Evolutionary conservation across 1,140 invertebrate genomes (phyloP).

Genomic region (Lamellibrachia luymesi): DNA sequence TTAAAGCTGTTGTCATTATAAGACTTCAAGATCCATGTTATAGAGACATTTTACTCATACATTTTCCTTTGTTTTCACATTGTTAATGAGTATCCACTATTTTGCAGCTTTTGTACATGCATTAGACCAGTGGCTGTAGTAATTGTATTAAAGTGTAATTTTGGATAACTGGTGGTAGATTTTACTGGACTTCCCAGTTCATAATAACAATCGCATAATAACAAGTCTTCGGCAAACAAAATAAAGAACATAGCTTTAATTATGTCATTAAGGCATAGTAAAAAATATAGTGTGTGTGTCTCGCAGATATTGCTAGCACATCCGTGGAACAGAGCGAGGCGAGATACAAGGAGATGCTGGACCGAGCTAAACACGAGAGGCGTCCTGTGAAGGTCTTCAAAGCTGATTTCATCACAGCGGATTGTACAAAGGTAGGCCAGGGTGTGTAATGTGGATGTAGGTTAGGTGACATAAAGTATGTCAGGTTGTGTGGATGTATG

Average conservation of each 20-base stretch:
- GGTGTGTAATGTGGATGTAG: neutral
- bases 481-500: neutral
- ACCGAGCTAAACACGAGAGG: constrained; percentile 40
- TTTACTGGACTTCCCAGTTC: no score
- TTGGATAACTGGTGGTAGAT: no score
- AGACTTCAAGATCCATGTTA: neutral
- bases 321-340: constrained; percentile 80
- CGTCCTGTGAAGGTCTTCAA: constrained; percentile 60
- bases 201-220: no score
- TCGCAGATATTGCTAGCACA: constrained; percentile 83
- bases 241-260: no score
- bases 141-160: no score
- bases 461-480: neutral
- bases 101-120: no score
- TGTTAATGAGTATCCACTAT: no score
- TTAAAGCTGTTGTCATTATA: neutral
- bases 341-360: constrained; percentile 59
- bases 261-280: no score
- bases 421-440: constrained; percentile 76
- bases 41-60: no score
- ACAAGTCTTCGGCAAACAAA: no score
- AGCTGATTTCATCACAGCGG: constrained; percentile 85
- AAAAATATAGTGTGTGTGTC: neutral
- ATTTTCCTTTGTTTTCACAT: no score
- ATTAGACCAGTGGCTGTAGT: no score